Conservation (phyloP, 2,888 invertebrate species). For the Arrhopalites spinosus region DNA sequence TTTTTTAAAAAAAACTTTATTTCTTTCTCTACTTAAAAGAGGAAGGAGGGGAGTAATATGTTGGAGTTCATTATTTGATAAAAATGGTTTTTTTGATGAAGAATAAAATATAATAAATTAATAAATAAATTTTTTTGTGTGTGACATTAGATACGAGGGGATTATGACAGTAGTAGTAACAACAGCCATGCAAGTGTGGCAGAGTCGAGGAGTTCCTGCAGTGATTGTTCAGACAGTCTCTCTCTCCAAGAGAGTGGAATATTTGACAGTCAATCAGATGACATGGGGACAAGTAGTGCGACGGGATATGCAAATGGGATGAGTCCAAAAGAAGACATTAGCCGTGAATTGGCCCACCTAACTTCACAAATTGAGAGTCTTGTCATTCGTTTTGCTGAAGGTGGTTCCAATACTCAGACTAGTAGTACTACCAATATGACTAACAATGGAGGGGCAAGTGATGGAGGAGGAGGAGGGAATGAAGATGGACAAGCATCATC, state of each 20-base stretch:
- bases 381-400: slow-evolving; percentile 49
- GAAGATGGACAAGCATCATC: not conserved
- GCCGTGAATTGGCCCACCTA: slow-evolving; percentile 49
- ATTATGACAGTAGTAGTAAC: slow-evolving; percentile 40
- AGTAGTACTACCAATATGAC: not conserved
- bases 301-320: slow-evolving; percentile 13
- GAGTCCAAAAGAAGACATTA: slow-evolving; percentile 45
- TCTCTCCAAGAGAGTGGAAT: slow-evolving; percentile 56
- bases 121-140: not conserved
- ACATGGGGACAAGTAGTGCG: not conserved
- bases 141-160: slow-evolving; percentile 40
- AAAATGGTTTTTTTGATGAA: no score
- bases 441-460: not conserved
- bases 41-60: no score
- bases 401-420: not conserved
- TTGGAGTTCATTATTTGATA: no score
- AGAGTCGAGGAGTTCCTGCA: slow-evolving; percentile 54
- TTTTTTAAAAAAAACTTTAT: no score
- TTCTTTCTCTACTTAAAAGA: no score
- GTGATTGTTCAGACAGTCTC: slow-evolving; percentile 55
- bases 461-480: not conserved
- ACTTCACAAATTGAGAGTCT: slow-evolving; percentile 54
- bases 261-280: slow-evolving; percentile 52
- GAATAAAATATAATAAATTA: not conserved
- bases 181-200: slow-evolving; percentile 52